Evolutionary conservation across 1,140 invertebrate species (phyloP), one percentile per base, ranked within the genome.

Genomic region (Bombus picipes): DNA sequence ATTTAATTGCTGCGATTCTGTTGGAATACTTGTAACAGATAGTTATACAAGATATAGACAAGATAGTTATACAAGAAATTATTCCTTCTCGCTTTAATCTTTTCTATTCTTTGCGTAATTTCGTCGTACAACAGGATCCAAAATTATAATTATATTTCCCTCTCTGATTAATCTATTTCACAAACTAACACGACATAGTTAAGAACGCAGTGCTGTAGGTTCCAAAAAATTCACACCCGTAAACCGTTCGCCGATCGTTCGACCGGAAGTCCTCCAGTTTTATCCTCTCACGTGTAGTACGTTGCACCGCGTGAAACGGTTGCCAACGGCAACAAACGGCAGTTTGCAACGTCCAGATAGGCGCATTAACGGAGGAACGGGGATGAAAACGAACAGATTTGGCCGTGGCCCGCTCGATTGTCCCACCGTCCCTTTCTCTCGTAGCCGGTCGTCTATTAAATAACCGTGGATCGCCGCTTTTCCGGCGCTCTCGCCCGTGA

Each of bases 401-500:
- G 25, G 13, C 3, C 2, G 22, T 75, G 10, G 73, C 43, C 41
- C 15, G n/a, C 43, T 53, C 73, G 34, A 75, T 76, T 28, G 47
- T 53, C 12, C 32, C 28, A 28, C 43, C 59, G 9, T 78, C 39
- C 18, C 59, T 34, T 15, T 57, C 74, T 57, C 22, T 3, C 74
- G 3, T 34, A 0, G 22, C 6, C 73, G 15, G 15, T 47, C 32
- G 74, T 59, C 74, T 59, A 76, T 76, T 59, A 76, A 76, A 76
- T 76, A 76, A 76, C 74, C 43, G 34, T 76, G 74, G 13, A 75
- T 57, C 41, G 47, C 41, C 43, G 73, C 41, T 75, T 75, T 75
- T 75, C 47, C 73, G 32, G 6, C 25, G 47, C 74, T 76, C 6
- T 57, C 47, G 34, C 12, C n/a, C 34, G 73, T 57, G 74, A 76